Conservation (phyloP, 2,888 invertebrate species). For the Heliconius sara region DNA sequence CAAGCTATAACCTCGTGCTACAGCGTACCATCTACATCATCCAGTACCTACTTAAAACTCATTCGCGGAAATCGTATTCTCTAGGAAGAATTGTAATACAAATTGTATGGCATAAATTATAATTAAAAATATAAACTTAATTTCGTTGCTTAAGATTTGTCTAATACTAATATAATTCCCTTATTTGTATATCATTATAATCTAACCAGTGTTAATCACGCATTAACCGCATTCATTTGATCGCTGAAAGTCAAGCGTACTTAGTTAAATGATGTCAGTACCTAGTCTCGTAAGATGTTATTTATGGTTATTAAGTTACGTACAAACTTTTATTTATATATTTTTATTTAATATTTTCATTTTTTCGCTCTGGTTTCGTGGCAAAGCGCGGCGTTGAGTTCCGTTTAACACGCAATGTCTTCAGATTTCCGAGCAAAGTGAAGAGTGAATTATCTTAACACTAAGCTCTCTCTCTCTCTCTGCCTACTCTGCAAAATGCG, state of each 20-base stretch:
- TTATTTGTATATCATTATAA: constrained; percentile 3
- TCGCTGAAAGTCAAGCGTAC: neutral
- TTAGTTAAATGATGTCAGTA: neutral
- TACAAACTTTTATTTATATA: neutral
- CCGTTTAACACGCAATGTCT: too few relatives aligned
- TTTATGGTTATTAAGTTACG: neutral
- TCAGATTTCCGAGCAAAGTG: too few relatives aligned
- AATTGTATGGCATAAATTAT: neutral
- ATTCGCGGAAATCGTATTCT: constrained; percentile 35
- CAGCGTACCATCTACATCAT: constrained; percentile 27
- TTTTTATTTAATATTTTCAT: too few relatives aligned
- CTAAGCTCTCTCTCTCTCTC: too few relatives aligned
- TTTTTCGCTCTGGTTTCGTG: too few relatives aligned
- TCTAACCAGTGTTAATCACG: constrained; percentile 1
- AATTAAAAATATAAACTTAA: neutral
- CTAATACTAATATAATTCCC: neutral
- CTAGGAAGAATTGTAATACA: constrained; percentile 23
- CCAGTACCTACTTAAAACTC: constrained; percentile 22
- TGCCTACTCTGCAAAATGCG: too few relatives aligned
- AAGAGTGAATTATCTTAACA: too few relatives aligned
- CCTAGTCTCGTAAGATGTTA: neutral
- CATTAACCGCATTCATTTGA: constrained; percentile 11
- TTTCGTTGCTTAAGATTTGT: neutral
- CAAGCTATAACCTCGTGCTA: constrained; percentile 38
- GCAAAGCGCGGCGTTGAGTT: too few relatives aligned